Evolutionary conservation across 2,888 invertebrate genomes (phyloP), one percentile per base, ranked within the genome.

Genomic region (Coelinius sp.): DNA sequence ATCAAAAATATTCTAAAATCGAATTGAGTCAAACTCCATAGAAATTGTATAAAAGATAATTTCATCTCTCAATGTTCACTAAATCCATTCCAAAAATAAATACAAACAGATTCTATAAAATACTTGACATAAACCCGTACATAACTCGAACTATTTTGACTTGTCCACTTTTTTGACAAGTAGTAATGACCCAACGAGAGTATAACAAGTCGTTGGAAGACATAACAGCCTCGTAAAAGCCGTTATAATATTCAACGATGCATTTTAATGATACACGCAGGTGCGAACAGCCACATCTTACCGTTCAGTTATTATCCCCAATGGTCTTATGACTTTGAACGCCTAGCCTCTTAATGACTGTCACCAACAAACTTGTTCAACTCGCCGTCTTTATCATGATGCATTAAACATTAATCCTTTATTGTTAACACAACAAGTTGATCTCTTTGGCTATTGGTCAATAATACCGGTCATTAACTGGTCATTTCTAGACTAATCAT

Each of bases 251-350:
- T 81, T 80, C 79, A 82, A 80, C 79, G 79, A 77, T 77, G 77
- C 77, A 81, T 77, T 80, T 82, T 82, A 82, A 82, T 79, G 79
- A 79, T 72, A 77, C 76, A 78, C 79, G 75, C 80, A 81, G 78
- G 79, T 79, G 78, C 79, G 77, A 77, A 74, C 63, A 63, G 24
- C 63, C 68, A 59, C 74, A 70, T 75, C 78, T 77, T 75, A 74
- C 78, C 73, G 70, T 74, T 75, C 24, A 74, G 73, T 75, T 75
- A 69, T 59, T 62, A 76, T 77, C 74, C 68, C 68, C 72, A 53
- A 71, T 63, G 46, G 63, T 52, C 75, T 75, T 74, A 76, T 75
- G 73, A 74, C 77, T 75, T 74, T 77, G 78, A 80, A 24, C 17
- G 17, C 17, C 82, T 80, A 81, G 81, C 77, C 80, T 76, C 82